Evolutionary conservation across 2,888 invertebrate species (phyloP).

Genomic region (Dicycla oo): DNA sequence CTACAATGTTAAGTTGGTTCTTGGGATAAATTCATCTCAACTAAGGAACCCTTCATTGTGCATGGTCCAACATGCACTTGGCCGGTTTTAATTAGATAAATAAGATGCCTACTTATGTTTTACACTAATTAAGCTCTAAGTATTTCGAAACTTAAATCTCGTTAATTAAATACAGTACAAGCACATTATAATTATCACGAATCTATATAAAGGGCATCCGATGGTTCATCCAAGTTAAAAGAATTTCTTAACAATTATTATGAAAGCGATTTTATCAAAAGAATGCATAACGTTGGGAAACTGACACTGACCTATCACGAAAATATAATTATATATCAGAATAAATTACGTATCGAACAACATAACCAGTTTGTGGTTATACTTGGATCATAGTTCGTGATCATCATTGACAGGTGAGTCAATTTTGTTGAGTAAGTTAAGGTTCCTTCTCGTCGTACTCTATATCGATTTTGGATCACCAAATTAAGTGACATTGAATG

Average conservation of each 20-base stretch:
- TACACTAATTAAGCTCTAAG: background rate
- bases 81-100: background rate
- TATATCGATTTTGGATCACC: background rate
- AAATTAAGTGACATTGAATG: background rate
- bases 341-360: conserved; percentile 8
- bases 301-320: conserved; percentile 52
- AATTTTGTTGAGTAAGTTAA: conserved; percentile 2
- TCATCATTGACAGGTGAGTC: background rate
- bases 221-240: conserved; percentile 18
- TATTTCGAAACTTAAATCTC: conserved; percentile 7
- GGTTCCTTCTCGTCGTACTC: background rate
- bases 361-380: background rate
- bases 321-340: conserved; percentile 47
- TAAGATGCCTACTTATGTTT: background rate
- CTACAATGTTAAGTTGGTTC: too few species aligned
- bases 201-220: conserved; percentile 29
- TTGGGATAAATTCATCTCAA: too few species aligned
- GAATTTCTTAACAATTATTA: conserved; percentile 35
- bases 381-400: background rate
- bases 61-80: too few species aligned
- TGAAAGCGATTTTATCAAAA: conserved; percentile 33
- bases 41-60: too few species aligned
- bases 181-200: conserved; percentile 32
- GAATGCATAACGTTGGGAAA: conserved; percentile 29
- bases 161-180: conserved; percentile 5